Percentiles rank a stretch among this genome's conserved stretches.
phyloP scores from a whole-genome alignment of 2,797 vertebrate species.

The Xyrichtys novacula region DNA sequence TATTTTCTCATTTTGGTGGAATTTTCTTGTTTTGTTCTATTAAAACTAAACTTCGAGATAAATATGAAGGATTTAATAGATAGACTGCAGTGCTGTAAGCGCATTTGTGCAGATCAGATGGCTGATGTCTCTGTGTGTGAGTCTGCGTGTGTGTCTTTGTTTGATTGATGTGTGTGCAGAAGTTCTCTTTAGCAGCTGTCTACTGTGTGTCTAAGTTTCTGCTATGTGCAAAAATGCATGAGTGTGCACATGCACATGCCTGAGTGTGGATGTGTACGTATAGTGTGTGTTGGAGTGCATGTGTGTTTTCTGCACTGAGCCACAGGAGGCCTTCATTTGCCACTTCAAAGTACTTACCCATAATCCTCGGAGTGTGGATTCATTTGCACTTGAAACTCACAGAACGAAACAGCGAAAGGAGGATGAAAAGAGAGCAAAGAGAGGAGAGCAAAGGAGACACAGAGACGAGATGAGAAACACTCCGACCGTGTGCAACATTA shows the following conservation, averaged over 20 bases:
- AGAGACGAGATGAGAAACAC: slow-evolving; percentile 45
- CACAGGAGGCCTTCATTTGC: slow-evolving; percentile 65
- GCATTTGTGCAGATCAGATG: background rate
- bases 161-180: background rate
- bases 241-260: background rate
- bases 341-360: slow-evolving; percentile 75
- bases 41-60: no score
- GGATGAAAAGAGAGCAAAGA: slow-evolving; percentile 1
- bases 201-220: background rate
- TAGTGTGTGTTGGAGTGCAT: background rate
- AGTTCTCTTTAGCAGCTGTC: background rate
- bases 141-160: background rate
- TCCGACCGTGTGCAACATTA: slow-evolving; percentile 50
- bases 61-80: no score
- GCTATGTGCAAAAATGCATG: slow-evolving; percentile 1
- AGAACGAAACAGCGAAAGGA: background rate
- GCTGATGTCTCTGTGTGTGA: background rate
- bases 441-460: slow-evolving; percentile 9
- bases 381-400: slow-evolving; percentile 76
- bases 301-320: slow-evolving; percentile 38
- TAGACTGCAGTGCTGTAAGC: background rate
- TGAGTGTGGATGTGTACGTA: background rate
- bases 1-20: no score
- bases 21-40: no score
- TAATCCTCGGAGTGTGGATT: slow-evolving; percentile 75